Base-by-base conservation (phyloP, 2,888 invertebrate species). In the Phrixothrix hirtus region DNA sequence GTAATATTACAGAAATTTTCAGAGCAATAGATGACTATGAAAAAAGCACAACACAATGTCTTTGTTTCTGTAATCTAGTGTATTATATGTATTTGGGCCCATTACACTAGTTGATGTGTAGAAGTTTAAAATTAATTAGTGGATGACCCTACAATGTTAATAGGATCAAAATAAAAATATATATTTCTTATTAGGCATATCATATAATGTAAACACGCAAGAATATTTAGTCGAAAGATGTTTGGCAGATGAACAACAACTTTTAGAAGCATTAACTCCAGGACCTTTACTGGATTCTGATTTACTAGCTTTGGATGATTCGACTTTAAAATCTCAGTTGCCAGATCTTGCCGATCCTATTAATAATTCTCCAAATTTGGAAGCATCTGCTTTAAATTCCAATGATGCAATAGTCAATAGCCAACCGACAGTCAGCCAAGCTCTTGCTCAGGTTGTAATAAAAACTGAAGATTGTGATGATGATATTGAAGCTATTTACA, bases 301-400 rank as follows among this genome's bases (percentile, higher is more conserved):
- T 49, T 61, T 74, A n/a, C 61, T 74, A 37, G 57, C 70, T 4
- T 59, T 74, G 26, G 74, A 74, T 59, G 74, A 72, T 16, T 68
- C 62, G 46, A 67, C 71, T 7, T 58, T 74, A 13, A 75, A 74
- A 55, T 65, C 70, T 1, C 71, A 74, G 57, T 57, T 75, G 35
- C 63, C 67, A 17, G 69, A 70, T 51, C 64, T 64, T 17, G 60
- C 60, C 13, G 59, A 61, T 2, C 39, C 59, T 35, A 59, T 62
- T 26, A 57, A 60, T 44, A n/a, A 9, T 29, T 21, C 34, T 1
- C 7, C n/a, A 7, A 7, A 13, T 32, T 42, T 42, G 9, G 35
- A 42, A 2, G 1, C 30, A 5, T 12, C 25, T 2, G n/a, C 44
- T 10, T 17, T 29, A n/a, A 32, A 27, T 44, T 2, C 26, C 7